Evolutionary conservation across 1,140 invertebrate species (phyloP), one percentile per base, ranked within the genome.

Genomic region (Charaxes varanes): DNA sequence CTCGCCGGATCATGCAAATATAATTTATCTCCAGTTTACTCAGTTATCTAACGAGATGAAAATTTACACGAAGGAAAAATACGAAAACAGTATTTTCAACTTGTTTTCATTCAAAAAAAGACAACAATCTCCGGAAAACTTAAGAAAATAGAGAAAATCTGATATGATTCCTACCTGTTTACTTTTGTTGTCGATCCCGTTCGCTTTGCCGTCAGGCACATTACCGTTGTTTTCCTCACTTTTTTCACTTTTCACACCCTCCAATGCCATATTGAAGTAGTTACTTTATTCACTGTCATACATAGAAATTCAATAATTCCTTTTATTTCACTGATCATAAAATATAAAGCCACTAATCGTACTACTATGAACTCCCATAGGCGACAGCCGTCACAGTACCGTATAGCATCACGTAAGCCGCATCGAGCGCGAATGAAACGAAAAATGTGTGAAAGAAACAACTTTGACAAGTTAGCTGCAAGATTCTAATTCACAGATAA

Each of bases 201-300:
- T 80, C 55, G 70, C 57, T 59, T 80, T 83, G 53, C 70, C 62
- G 58, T 83, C 76, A 46, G 63, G 64, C 40, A 73, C 57, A 61
- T 71, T 79, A 38, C 62, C 64, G 53, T 79, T 77, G 64, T 74
- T 80, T 80, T 83, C 79, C 47, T 83, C 79, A 77, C 70, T 76
- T 73, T 83, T 80, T 67, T 83, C 79, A 83, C 79, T 77, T 79
- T 83, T 83, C 41, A 80, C 79, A 71, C 76, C 79, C 70, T 83
- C 79, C 62, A 83, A 67, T 67, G 79, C 79, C 79, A 83, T 83
- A 58, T 74, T 79, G 42, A 73, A 68, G 49, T n/a, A 49, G 46
- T 58, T 61, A 68, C 59, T 78, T 77, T 71, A 80, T 72, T 67
- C 73, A 82, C 74, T 79, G 50, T 74, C 73, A 82, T 82, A 62